These are phyloP conservation scores for Drosophila sturtevanti DNA, from an alignment of 1,140 invertebrate genomes.

Conservation along the genomic window DNA sequence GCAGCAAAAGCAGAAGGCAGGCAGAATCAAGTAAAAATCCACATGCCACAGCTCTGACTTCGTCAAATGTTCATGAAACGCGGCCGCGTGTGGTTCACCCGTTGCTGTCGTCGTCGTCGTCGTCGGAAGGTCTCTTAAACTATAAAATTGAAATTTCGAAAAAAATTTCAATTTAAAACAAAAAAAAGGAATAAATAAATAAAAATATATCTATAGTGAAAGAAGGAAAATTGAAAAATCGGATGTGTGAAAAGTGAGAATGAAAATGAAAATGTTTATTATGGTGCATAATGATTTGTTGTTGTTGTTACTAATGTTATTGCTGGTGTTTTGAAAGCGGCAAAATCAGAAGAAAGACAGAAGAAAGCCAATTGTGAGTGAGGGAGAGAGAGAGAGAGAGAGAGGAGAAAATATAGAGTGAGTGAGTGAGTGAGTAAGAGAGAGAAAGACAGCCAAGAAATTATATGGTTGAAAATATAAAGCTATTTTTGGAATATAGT, in stretches of 20 bases:
- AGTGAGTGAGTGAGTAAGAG: constrained; percentile 31
- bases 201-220: not conserved
- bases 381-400: constrained; percentile 11
- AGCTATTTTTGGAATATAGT: constrained; percentile 75
- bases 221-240: not conserved
- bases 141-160: constrained; percentile 5
- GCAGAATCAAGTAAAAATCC: constrained; percentile 67
- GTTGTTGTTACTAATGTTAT: constrained; percentile 24
- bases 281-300: constrained; percentile 66
- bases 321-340: constrained; percentile 21
- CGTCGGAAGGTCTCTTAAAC: constrained; percentile 21
- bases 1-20: constrained; percentile 23
- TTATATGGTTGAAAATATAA: constrained; percentile 78
- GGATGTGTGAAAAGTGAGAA: constrained; percentile 71
- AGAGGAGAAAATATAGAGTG: constrained; percentile 23
- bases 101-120: constrained; percentile 32
- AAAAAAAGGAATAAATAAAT: not conserved
- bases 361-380: constrained; percentile 20
- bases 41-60: constrained; percentile 56
- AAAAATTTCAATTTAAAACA: not conserved
- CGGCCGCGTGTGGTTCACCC: constrained; percentile 62
- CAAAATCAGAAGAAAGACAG: constrained; percentile 60
- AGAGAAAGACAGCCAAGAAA: constrained; percentile 54
- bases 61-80: constrained; percentile 75
- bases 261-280: constrained; percentile 62